Evolutionary conservation across 2,888 invertebrate species (phyloP).

Genomic region (Autographa gamma): DNA sequence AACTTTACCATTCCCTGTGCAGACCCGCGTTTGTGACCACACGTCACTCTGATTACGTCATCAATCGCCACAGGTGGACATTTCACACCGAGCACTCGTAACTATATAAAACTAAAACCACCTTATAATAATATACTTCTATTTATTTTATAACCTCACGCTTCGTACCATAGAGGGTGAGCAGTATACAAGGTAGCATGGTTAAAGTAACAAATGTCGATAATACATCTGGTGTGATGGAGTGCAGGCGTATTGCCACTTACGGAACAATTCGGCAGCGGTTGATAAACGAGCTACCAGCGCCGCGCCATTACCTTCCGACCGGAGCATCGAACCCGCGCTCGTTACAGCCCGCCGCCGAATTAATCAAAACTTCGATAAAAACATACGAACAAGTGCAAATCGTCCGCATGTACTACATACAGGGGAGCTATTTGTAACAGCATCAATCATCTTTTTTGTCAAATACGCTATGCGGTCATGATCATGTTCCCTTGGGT

Average conservation of each 20-base stretch:
- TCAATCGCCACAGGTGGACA: no score
- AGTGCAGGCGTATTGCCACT: conserved; percentile 6
- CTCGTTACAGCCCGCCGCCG: not conserved
- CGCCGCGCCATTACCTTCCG: not conserved
- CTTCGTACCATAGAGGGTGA: not conserved
- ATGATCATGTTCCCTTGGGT: no score
- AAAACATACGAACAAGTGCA: not conserved
- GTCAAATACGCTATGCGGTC: no score
- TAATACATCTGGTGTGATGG: not conserved
- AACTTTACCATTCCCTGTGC: no score
- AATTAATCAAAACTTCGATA: not conserved
- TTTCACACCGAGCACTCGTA: no score
- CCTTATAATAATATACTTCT: not conserved
- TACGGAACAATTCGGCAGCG: not conserved
- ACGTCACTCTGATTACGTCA: no score
- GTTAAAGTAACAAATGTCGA: not conserved
- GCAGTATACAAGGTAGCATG: not conserved
- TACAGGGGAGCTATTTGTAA: no score
- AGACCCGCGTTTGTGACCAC: no score
- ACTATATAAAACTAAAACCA: no score
- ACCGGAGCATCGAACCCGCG: not conserved
- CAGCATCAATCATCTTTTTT: no score
- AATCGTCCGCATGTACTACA: not conserved
- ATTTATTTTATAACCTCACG: not conserved
- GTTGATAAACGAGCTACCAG: not conserved